Conservation (phyloP, 1,140 invertebrate species). For the Melipona quadrifasciata region DNA sequence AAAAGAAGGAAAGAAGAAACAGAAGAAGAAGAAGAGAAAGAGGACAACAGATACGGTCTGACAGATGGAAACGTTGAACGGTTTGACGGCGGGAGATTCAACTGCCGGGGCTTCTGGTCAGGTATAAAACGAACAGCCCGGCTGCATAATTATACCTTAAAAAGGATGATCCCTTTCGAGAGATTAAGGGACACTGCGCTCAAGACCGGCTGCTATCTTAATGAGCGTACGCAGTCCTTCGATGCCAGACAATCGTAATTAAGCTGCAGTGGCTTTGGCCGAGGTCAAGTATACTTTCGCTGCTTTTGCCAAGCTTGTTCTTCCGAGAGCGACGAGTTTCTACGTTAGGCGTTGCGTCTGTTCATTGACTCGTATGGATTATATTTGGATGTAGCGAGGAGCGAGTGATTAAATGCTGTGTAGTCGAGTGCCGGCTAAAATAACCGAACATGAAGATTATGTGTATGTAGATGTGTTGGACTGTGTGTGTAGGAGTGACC, state of each 20-base stretch:
- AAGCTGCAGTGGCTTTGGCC: constrained; percentile 31
- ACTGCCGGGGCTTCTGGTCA: constrained; percentile 4
- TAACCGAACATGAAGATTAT: background rate
- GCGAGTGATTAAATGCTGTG: background rate
- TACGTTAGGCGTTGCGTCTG: background rate
- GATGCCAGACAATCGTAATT: constrained; percentile 53
- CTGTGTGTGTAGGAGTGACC: no score
- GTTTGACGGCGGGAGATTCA: constrained; percentile 50
- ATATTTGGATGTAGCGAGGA: background rate
- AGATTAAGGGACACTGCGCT: constrained; percentile 64
- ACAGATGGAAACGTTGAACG: constrained; percentile 59
- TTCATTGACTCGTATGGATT: background rate
- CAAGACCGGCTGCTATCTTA: constrained; percentile 67
- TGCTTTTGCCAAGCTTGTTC: background rate
- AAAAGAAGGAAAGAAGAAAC: background rate
- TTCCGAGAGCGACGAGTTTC: background rate
- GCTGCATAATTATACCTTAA: constrained; percentile 64
- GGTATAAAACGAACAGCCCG: constrained; percentile 42
- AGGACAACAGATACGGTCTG: background rate
- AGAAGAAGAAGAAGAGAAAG: background rate
- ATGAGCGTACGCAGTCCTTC: constrained; percentile 59
- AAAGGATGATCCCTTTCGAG: constrained; percentile 66
- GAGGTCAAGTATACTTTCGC: constrained; percentile 29
- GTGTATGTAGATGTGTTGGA: no score
- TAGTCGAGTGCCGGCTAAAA: background rate